Percentiles rank a stretch among this genome's conserved stretches.
phyloP scores from a whole-genome alignment of 1,140 invertebrate species.

The Drosophila jambulina region DNA sequence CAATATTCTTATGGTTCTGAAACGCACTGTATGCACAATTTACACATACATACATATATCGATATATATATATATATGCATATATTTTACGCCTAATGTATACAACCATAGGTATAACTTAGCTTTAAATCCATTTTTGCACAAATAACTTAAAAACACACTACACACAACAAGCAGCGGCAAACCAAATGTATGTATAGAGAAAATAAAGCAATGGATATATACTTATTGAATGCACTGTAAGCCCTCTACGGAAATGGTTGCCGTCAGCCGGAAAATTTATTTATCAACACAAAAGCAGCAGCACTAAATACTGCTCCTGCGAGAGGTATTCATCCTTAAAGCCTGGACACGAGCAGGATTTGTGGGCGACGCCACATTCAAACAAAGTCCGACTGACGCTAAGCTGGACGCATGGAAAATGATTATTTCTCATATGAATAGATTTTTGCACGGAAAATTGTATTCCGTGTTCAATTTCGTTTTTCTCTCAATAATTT shows the following conservation, averaged over 20 bases:
- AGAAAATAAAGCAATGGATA: conserved; percentile 46
- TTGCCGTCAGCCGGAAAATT: background rate
- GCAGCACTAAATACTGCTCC: background rate
- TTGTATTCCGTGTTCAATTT: background rate
- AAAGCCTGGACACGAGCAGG: background rate
- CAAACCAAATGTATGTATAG: conserved; percentile 51
- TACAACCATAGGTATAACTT: conserved; percentile 32
- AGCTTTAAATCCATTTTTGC: conserved; percentile 33
- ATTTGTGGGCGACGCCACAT: background rate
- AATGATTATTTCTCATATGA: background rate
- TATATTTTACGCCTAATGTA: conserved; percentile 18
- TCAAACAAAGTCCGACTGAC: background rate
- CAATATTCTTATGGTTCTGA: conserved; percentile 37
- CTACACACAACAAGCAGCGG: conserved; percentile 24
- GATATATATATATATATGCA: conserved; percentile 10
- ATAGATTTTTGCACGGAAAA: background rate
- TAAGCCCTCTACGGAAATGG: background rate
- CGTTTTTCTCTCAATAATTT: background rate
- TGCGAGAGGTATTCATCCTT: background rate
- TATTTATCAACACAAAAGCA: background rate
- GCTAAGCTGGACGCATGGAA: background rate
- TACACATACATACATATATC: conserved; percentile 13
- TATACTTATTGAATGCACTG: conserved; percentile 23
- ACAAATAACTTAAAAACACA: conserved; percentile 38
- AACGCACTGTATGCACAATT: conserved; percentile 37